Conservation (phyloP, 2,113 vertebrate genomes). For the Lycaon pictus region DNA sequence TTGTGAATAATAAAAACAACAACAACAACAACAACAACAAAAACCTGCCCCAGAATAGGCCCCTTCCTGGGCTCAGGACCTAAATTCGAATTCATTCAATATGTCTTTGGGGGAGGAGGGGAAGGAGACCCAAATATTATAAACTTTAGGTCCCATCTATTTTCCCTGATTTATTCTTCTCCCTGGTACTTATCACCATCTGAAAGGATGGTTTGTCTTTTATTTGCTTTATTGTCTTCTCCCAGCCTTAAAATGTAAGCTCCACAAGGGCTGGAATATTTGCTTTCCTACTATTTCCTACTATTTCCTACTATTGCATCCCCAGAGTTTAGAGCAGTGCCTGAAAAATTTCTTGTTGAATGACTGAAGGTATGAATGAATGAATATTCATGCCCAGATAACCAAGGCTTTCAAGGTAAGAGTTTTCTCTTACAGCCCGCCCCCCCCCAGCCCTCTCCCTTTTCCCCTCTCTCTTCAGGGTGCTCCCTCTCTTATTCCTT, state of each 20-base stretch:
- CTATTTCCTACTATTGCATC: not conserved
- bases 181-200: not conserved
- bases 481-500: not conserved
- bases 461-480: rapidly evolving
- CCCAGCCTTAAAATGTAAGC: not conserved
- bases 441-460: not conserved
- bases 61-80: not conserved
- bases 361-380: not conserved
- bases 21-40: not conserved
- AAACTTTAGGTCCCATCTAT: not conserved
- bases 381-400: not conserved
- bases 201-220: not conserved
- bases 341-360: not conserved
- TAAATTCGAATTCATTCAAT: not conserved
- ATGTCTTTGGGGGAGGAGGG: not conserved
- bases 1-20: too few relatives aligned
- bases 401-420: not conserved
- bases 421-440: not conserved
- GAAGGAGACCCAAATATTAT: not conserved
- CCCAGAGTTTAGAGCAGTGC: not conserved
- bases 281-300: not conserved
- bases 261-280: too few relatives aligned
- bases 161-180: not conserved
- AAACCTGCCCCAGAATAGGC: not conserved
- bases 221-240: not conserved